Evolutionary conservation across 1,140 invertebrate species (phyloP), one percentile per base, ranked within the genome.

Genomic region (Sinella curviseta): DNA sequence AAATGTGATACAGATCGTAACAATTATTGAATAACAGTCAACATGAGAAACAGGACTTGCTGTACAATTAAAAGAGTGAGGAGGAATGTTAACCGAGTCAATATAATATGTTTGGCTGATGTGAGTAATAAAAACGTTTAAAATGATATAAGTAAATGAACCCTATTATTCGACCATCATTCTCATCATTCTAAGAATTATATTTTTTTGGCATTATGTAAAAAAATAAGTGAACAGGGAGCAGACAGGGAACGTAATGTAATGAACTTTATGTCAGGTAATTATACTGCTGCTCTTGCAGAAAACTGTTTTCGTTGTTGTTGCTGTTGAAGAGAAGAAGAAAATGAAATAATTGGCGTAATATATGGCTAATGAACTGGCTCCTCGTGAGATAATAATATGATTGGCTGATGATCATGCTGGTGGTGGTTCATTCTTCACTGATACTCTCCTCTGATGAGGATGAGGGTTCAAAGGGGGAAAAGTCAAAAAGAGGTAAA

Each of bases 311-410:
- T n/a, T n/a, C n/a, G 39, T 48, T 48, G 39, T 20, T 48, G 39
- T 48, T 48, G 39, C 39, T 48, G 39, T 12, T 48, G 39, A n/a
- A n/a, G n/a, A n/a, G n/a, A n/a, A n/a, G 39, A 48, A 48, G 3
- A 26, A n/a, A 26, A 12, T 60, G 24, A 60, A 60, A 60, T 60
- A 60, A 60, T 60, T 60, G 57, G 57, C 24, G 57, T 60, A 60
- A 60, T 60, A 60, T 60, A 60, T 60, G 57, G 57, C 57, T 60
- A 60, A 60, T 60, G 57, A 60, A 60, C 57, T 60, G 57, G 57
- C 57, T 60, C 57, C 57, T 60, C 24, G 24, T 60, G 57, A 48
- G 39, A 48, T 48, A 48, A 48, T 48, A 8, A 12, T n/a, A n/a
- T n/a, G n/a, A 20, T 8, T 48, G 39, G 39, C 39, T 8, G 8